These are phyloP conservation scores for Paramisgurnus dabryanus DNA, from an alignment of 2,113 vertebrate species.

Conservation along the genomic window DNA sequence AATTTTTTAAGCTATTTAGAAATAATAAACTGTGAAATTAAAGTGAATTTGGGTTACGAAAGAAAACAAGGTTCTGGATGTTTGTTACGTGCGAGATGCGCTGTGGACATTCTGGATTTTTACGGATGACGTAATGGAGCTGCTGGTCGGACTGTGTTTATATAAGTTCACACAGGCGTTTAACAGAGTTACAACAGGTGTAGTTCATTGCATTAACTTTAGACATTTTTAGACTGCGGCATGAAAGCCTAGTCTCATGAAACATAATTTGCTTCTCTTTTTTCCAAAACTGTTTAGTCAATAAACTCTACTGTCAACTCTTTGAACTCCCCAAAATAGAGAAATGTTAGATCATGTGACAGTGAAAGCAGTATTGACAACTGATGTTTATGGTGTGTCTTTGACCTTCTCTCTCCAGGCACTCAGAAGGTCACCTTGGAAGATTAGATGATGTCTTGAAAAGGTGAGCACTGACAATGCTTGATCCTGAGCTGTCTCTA, in stretches of 20 bases:
- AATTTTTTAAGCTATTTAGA: neutral
- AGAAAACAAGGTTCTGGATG: slow-evolving; percentile 22
- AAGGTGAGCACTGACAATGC: neutral
- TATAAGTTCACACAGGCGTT: too few relatives aligned
- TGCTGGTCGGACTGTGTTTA: too few relatives aligned
- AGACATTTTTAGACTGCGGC: too few relatives aligned
- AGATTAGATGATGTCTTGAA: neutral
- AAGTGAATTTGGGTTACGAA: slow-evolving; percentile 10
- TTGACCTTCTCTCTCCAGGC: slow-evolving; percentile 45
- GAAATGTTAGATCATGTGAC: too few relatives aligned
- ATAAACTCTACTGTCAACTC: neutral
- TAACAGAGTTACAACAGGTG: too few relatives aligned
- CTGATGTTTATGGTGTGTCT: slow-evolving; percentile 11
- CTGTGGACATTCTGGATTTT: too few relatives aligned
- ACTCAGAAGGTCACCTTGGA: slow-evolving; percentile 13
- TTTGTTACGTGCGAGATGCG: slow-evolving; percentile 2
- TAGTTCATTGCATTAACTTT: too few relatives aligned
- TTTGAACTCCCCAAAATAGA: neutral
- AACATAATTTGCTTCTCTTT: neutral
- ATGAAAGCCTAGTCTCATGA: too few relatives aligned
- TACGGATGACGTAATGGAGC: too few relatives aligned
- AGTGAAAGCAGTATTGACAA: slow-evolving; percentile 5
- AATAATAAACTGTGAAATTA: slow-evolving; percentile 32
- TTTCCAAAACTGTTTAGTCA: neutral
- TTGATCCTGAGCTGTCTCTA: neutral